Evolutionary conservation across 2,797 vertebrate genomes (phyloP).

Genomic region (Xenops minutus): DNA sequence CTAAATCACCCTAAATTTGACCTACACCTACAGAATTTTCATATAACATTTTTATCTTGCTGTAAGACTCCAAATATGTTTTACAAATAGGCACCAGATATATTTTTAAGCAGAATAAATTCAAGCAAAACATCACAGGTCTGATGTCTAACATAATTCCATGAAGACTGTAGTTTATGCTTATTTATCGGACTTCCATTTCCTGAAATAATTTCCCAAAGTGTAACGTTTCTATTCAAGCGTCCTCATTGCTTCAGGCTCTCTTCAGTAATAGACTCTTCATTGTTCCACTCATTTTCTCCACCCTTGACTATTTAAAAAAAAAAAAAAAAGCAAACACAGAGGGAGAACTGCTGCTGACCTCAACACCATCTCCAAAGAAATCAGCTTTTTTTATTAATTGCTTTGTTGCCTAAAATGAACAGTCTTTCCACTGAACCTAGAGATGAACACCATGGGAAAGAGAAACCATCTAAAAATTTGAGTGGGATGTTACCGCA

Average conservation of each 20-base stretch:
- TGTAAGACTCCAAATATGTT: not conserved
- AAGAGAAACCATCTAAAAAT: not conserved
- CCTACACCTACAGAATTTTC: not conserved
- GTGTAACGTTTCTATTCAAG: not conserved
- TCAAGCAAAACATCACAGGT: not conserved
- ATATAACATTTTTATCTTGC: not conserved
- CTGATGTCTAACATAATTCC: not conserved
- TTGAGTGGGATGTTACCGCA: not conserved
- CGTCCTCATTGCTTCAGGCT: not conserved
- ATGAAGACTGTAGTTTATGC: not conserved
- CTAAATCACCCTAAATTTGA: not conserved
- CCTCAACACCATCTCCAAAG: not conserved
- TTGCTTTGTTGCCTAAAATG: not conserved
- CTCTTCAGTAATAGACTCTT: not conserved
- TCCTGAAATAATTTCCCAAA: not conserved
- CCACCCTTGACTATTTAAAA: not conserved
- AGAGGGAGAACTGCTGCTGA: not conserved
- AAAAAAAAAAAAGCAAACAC: not conserved
- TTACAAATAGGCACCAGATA: not conserved
- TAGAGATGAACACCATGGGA: not conserved
- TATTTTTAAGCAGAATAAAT: not conserved
- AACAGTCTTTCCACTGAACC: not conserved
- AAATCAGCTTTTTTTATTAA: not conserved
- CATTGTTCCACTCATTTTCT: not conserved
- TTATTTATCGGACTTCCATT: not conserved